A percentile compares a stretch with the other conserved stretches of the same genome.
These are phyloP conservation scores for Brevimyrus niger DNA, from an alignment of 2,113 vertebrate species.

Conservation along the genomic window DNA sequence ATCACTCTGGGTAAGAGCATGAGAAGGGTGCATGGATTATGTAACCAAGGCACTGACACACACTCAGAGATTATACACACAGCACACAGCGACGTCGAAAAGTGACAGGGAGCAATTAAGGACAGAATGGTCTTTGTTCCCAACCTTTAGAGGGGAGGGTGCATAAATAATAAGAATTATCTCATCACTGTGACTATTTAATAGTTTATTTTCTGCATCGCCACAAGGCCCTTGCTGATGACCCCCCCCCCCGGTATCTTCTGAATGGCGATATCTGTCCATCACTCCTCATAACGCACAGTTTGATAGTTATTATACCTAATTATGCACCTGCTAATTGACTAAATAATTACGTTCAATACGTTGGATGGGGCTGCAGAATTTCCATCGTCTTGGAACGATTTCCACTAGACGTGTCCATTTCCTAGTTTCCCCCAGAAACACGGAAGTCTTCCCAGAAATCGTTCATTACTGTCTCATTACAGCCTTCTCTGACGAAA, in stretches of 20 bases:
- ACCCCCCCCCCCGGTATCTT: not conserved
- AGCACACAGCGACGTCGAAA: conserved; percentile 19
- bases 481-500: not conserved
- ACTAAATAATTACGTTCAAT: not conserved
- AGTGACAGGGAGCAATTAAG: conserved; percentile 62
- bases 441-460: not conserved
- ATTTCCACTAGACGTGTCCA: not conserved
- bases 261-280: not conserved
- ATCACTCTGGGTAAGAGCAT: not conserved
- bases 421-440: not conserved
- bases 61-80: conserved; percentile 11
- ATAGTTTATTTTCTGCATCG: not conserved
- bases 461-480: not conserved
- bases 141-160: conserved; percentile 2
- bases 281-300: not conserved
- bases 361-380: not conserved
- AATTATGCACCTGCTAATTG: not conserved
- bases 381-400: not conserved
- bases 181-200: conserved; percentile 9
- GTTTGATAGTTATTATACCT: not conserved
- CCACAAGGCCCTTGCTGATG: not conserved
- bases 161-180: conserved; percentile 23
- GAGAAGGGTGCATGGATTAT: not conserved
- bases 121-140: conserved; percentile 40
- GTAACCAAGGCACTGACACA: not conserved